Evolutionary conservation across 2,888 invertebrate species (phyloP).

Genomic region (Apodemia duryi): DNA sequence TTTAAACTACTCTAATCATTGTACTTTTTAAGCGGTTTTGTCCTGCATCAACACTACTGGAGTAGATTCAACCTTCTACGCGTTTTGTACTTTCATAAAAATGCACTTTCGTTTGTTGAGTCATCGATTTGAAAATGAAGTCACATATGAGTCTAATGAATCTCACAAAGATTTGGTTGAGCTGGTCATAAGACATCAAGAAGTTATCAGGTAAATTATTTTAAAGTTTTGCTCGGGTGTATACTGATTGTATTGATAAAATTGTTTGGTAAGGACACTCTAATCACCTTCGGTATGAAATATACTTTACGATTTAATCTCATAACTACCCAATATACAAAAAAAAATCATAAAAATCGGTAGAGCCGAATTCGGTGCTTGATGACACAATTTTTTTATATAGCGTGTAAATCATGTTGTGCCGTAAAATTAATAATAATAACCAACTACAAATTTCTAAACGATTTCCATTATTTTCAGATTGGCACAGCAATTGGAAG

Average conservation of each 20-base stretch:
- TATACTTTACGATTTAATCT: no score
- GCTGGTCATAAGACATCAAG: slow-evolving; percentile 14
- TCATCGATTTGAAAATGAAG: slow-evolving; percentile 40
- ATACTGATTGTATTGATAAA: no score
- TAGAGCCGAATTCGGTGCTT: no score
- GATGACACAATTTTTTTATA: no score
- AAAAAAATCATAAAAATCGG: no score
- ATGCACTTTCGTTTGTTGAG: slow-evolving; percentile 57
- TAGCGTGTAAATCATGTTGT: no score
- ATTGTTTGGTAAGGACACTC: no score
- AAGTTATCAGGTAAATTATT: slow-evolving; percentile 1
- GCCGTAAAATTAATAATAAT: no score
- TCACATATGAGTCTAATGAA: slow-evolving; percentile 26
- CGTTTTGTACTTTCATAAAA: slow-evolving; percentile 45
- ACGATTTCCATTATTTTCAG: neutral
- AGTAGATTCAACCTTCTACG: slow-evolving; percentile 12
- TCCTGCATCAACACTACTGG: neutral
- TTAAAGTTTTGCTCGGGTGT: no score
- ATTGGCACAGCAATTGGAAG: slow-evolving; percentile 15
- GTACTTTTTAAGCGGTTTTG: neutral
- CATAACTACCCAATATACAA: no score
- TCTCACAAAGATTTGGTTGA: slow-evolving; percentile 36
- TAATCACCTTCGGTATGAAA: no score
- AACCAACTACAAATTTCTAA: no score
- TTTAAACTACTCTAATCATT: neutral